These are phyloP conservation scores for Epinephelus malabaricus DNA, from an alignment of 2,797 vertebrate species.

Conservation along the genomic window DNA sequence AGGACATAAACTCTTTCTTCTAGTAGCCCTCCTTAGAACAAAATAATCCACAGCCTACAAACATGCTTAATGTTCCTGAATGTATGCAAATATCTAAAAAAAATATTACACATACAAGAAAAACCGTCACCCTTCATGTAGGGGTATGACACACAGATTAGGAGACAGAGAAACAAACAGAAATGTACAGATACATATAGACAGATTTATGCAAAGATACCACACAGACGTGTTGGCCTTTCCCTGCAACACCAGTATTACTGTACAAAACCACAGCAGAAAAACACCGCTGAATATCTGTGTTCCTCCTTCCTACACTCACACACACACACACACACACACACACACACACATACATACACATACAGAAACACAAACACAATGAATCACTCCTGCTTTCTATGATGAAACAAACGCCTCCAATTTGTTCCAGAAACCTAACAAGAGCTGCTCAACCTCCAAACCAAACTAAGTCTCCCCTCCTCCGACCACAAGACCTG, in stretches of 20 bases:
- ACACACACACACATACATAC: conserved; percentile 19
- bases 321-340: not conserved
- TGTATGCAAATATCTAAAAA: not conserved
- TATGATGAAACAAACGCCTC: conserved; percentile 69
- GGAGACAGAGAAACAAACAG: conserved; percentile 13
- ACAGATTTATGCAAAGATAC: conserved; percentile 6
- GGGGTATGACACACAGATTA: not conserved
- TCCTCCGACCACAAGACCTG: conserved; percentile 45
- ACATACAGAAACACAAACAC: conserved; percentile 55
- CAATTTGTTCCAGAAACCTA: conserved; percentile 72
- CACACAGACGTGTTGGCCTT: conserved; percentile 21
- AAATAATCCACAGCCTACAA: not conserved
- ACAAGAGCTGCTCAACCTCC: conserved; percentile 30
- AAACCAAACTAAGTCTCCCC: conserved; percentile 17
- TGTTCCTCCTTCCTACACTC: conserved; percentile 26
- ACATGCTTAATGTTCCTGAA: not conserved
- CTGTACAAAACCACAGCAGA: conserved; percentile 49
- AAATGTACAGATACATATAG: not conserved
- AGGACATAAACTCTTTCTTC: too few relatives aligned
- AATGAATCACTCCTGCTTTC: conserved; percentile 64
- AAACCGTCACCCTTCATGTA: not conserved
- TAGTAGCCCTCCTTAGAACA: too few relatives aligned
- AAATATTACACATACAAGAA: too few relatives aligned
- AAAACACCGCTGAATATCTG: conserved; percentile 23
- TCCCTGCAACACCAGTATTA: conserved; percentile 43